phyloP scores from a whole-genome alignment of 1,140 invertebrate species.

The Zophobas morio region DNA sequence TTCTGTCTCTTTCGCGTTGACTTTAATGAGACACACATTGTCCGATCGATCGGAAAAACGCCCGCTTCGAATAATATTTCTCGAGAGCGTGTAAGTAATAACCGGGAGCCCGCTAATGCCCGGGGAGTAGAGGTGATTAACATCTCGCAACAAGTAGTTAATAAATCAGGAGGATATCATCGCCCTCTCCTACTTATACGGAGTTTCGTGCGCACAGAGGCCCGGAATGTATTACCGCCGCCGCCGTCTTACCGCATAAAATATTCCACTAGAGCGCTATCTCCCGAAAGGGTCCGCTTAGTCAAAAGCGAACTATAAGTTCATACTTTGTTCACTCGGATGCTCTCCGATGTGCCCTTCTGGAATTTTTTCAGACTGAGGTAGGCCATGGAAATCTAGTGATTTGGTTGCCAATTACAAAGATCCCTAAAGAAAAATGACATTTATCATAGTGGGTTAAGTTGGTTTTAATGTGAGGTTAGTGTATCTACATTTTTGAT shows the following conservation, averaged over 20 bases:
- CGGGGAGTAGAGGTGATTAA: constrained; percentile 56
- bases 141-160: constrained; percentile 59
- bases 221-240: constrained; percentile 41
- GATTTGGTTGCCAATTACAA: too few relatives aligned
- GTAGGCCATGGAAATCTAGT: too few relatives aligned
- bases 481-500: too few relatives aligned
- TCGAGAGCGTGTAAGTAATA: constrained; percentile 7
- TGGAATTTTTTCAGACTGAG: too few relatives aligned
- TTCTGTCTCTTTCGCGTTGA: constrained; percentile 2
- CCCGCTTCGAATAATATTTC: constrained; percentile 7
- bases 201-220: constrained; percentile 44
- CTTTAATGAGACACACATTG: constrained; percentile 12
- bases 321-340: too few relatives aligned
- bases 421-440: too few relatives aligned
- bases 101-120: constrained; percentile 39
- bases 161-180: constrained; percentile 60
- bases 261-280: constrained; percentile 29
- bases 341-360: too few relatives aligned
- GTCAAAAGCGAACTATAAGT: too few relatives aligned
- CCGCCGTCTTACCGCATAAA: constrained; percentile 40
- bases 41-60: constrained; percentile 8
- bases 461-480: too few relatives aligned
- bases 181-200: constrained; percentile 51
- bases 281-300: constrained; percentile 16
- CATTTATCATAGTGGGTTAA: too few relatives aligned